Conservation (phyloP, 1,140 invertebrate genomes). For the Bathynomus jamesi region DNA sequence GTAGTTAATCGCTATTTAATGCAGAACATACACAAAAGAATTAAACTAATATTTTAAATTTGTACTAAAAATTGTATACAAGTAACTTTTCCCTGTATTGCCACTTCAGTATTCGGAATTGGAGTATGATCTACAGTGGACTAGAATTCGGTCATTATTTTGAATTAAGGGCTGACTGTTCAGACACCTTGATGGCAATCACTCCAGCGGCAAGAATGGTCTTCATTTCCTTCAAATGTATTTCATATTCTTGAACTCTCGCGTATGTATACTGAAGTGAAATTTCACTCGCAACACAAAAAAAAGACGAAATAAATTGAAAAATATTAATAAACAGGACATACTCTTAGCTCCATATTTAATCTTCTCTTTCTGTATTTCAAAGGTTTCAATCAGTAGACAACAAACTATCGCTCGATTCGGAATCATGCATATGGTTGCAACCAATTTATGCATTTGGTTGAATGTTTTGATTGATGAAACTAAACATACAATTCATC, state of each 20-base stretch:
- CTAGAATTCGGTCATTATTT: slow-evolving; percentile 89
- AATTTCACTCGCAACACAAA: too few relatives aligned
- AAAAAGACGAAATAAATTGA: too few relatives aligned
- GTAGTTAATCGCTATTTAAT: too few relatives aligned
- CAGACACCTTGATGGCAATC: slow-evolving; percentile 74
- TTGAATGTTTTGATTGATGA: slow-evolving; percentile 61
- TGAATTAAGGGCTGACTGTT: slow-evolving; percentile 77
- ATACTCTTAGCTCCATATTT: too few relatives aligned
- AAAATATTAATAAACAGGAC: too few relatives aligned
- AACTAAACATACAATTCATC: slow-evolving; percentile 14
- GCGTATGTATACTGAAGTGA: too few relatives aligned
- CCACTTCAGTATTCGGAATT: slow-evolving; percentile 82
- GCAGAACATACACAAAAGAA: too few relatives aligned
- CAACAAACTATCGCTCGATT: slow-evolving; percentile 78
- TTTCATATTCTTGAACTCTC: slow-evolving; percentile 90
- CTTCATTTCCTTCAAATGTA: slow-evolving; percentile 92
- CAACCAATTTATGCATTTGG: slow-evolving; percentile 89
- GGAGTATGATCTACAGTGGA: slow-evolving; percentile 92
- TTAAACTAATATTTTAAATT: too few relatives aligned
- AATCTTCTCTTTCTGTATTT: too few relatives aligned
- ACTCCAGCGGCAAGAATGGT: slow-evolving; percentile 80
- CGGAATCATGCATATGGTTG: slow-evolving; percentile 92
- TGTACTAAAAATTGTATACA: too few relatives aligned
- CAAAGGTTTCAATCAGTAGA: slow-evolving; percentile 82
- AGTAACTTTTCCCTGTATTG: slow-evolving; percentile 19